These are phyloP conservation scores for Junonia oenone DNA, from an alignment of 2,888 invertebrate species.

Conservation along the genomic window DNA sequence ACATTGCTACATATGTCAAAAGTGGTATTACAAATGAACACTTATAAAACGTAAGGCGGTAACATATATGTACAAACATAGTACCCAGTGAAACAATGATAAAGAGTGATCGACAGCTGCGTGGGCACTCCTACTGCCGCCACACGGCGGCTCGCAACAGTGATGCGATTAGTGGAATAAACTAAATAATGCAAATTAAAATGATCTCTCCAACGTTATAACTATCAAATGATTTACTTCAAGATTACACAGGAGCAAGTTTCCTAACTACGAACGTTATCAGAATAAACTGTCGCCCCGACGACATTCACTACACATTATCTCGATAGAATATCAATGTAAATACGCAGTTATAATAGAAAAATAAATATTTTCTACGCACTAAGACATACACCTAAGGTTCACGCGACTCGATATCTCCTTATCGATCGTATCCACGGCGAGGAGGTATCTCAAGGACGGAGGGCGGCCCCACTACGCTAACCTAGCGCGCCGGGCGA, in stretches of 20 bases:
- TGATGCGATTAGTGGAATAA: slow-evolving; percentile 38
- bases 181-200: slow-evolving; percentile 45
- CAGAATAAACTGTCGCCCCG: slow-evolving; percentile 67
- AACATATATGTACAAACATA: slow-evolving; percentile 77
- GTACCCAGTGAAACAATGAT: slow-evolving; percentile 74
- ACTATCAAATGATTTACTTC: slow-evolving; percentile 54
- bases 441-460: slow-evolving; percentile 73
- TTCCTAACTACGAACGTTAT: slow-evolving; percentile 41
- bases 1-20: slow-evolving; percentile 81
- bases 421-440: slow-evolving; percentile 25
- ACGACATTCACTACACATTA: slow-evolving; percentile 78
- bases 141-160: slow-evolving; percentile 31
- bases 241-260: slow-evolving; percentile 47
- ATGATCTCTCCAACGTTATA: slow-evolving; percentile 52
- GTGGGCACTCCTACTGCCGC: slow-evolving; percentile 40
- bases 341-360: slow-evolving; percentile 63
- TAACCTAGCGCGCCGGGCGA: slow-evolving; percentile 41
- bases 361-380: slow-evolving; percentile 80
- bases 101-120: slow-evolving; percentile 62
- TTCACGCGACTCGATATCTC: slow-evolving; percentile 73
- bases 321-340: slow-evolving; percentile 77
- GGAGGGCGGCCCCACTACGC: slow-evolving; percentile 67
- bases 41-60: slow-evolving; percentile 76
- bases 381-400: slow-evolving; percentile 76
- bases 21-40: slow-evolving; percentile 81